Evolutionary conservation across 2,113 vertebrate genomes (phyloP).

Genomic region (Archilochus colubris): DNA sequence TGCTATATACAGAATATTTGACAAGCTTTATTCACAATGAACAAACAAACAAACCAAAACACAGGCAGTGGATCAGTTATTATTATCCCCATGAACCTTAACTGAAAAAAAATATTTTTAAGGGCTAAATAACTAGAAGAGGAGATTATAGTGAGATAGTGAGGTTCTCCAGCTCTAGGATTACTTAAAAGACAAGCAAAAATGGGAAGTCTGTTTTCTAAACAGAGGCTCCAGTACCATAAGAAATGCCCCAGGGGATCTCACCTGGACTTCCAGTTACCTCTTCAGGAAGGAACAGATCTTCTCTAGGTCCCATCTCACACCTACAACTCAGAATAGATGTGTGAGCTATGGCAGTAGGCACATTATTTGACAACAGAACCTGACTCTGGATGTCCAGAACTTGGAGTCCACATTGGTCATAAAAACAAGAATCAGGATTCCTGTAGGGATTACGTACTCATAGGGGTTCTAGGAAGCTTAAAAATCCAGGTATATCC

Average conservation of each 20-base stretch:
- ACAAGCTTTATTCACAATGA: neutral
- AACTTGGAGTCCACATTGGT: neutral
- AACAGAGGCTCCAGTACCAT: neutral
- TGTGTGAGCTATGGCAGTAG: neutral
- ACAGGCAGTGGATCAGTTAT: neutral
- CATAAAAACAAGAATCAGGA: neutral
- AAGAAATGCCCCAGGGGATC: neutral
- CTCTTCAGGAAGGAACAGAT: neutral
- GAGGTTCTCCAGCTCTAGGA: neutral
- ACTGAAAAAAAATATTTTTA: neutral
- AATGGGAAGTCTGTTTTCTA: neutral
- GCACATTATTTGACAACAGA: neutral
- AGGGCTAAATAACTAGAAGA: neutral
- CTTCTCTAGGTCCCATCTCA: neutral
- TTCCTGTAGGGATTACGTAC: neutral
- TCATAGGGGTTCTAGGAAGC: neutral
- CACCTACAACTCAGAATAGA: neutral
- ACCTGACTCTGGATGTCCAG: neutral
- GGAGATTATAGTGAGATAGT: neutral
- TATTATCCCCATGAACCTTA: neutral
- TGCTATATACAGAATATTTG: neutral
- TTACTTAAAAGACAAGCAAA: neutral
- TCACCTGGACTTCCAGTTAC: neutral
- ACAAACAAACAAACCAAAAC: neutral
- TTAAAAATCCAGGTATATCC: neutral